Evolutionary conservation across 2,113 vertebrate genomes (phyloP).

Genomic region (Typhlomys cinereus): DNA sequence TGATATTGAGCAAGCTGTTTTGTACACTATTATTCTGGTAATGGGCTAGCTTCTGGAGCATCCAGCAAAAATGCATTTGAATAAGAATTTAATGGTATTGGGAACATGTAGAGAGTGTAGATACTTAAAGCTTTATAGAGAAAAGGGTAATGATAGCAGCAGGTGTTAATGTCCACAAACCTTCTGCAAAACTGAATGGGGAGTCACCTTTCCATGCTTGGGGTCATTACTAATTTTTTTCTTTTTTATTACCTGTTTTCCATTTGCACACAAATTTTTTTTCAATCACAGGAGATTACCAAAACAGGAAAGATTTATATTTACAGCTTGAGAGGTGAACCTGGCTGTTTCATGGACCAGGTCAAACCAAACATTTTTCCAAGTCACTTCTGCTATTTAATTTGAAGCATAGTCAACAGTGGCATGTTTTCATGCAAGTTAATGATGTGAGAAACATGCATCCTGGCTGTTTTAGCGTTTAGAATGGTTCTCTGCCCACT

Average conservation of each 20-base stretch:
- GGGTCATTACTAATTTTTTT: neutral
- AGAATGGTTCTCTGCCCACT: constrained; percentile 17
- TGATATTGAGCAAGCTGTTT: neutral
- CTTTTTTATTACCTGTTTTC: neutral
- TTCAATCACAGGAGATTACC: constrained; percentile 59
- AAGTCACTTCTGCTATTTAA: constrained; percentile 51
- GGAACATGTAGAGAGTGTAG: neutral
- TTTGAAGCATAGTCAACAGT: constrained; percentile 74
- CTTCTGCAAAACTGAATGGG: neutral
- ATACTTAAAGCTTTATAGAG: neutral
- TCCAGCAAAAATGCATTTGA: neutral
- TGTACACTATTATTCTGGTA: neutral
- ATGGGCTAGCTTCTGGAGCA: neutral
- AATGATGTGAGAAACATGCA: constrained; percentile 76
- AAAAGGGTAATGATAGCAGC: neutral
- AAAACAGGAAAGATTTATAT: constrained; percentile 66
- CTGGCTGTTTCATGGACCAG: constrained; percentile 53
- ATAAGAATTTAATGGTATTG: neutral
- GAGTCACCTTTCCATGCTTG: neutral
- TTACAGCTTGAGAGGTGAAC: constrained; percentile 64
- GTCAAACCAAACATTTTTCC: constrained; percentile 63
- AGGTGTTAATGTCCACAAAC: neutral
- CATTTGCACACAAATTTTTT: constrained; percentile 34
- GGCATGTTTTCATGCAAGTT: constrained; percentile 71
- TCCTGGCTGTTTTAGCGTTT: constrained; percentile 61